phyloP scores from a whole-genome alignment of 2,113 vertebrate genomes.

The Rhinogobius similis region DNA sequence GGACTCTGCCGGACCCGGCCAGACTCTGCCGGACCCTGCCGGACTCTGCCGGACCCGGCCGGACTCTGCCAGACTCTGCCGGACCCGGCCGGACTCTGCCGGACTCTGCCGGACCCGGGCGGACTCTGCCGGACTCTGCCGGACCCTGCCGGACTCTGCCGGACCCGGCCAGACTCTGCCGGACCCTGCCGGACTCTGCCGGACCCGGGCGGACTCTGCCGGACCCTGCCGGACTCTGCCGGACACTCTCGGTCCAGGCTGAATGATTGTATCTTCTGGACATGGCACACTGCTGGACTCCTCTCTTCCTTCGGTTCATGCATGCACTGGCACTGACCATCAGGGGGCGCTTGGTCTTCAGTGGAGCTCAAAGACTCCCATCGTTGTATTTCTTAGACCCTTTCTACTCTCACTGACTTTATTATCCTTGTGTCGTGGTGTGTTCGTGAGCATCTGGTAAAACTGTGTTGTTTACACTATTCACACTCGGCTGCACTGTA shows the following conservation, averaged over 20 bases:
- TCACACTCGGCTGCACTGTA: slow-evolving; percentile 57
- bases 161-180: no score
- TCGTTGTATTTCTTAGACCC: slow-evolving; percentile 66
- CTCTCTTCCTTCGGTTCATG: slow-evolving; percentile 2
- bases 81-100: no score
- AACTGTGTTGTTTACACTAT: slow-evolving; percentile 54
- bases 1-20: no score
- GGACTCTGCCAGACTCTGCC: no score
- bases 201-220: no score
- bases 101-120: no score
- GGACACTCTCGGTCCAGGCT: slow-evolving; percentile 10
- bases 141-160: no score
- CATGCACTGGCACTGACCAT: background rate
- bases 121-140: no score
- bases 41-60: background rate
- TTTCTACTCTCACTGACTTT: slow-evolving; percentile 37
- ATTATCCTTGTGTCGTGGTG: slow-evolving; percentile 44
- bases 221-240: no score
- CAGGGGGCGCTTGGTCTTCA: background rate
- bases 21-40: no score
- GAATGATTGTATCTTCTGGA: slow-evolving; percentile 45
- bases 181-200: no score
- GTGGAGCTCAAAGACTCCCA: background rate
- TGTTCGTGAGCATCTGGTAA: slow-evolving; percentile 68
- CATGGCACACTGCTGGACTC: background rate